Evolutionary conservation across 2,888 invertebrate genomes (phyloP).

Genomic region (Drosophila aldrichi): DNA sequence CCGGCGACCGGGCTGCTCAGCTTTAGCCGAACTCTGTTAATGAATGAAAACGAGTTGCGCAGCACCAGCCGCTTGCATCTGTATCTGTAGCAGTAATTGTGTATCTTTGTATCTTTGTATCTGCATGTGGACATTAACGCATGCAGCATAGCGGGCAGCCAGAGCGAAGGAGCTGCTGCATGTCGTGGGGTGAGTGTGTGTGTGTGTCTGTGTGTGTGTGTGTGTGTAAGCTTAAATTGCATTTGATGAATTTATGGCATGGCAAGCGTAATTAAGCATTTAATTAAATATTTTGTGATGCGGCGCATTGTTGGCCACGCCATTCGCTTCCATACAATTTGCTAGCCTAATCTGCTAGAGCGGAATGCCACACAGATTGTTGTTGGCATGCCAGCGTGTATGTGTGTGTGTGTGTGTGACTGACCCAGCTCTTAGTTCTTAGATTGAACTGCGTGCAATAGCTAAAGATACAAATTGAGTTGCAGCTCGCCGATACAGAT

Average conservation of each 20-base stretch:
- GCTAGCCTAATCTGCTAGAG: conserved; percentile 70
- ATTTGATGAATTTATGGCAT: conserved; percentile 84
- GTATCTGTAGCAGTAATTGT: conserved; percentile 22
- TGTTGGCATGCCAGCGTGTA: conserved; percentile 13
- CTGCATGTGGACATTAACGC: conserved; percentile 47
- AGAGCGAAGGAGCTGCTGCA: not conserved
- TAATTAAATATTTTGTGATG: conserved; percentile 83
- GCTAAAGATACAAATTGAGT: conserved; percentile 33
- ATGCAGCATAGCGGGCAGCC: conserved; percentile 7
- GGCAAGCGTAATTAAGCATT: conserved; percentile 84
- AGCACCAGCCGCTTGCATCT: conserved; percentile 34
- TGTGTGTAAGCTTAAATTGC: conserved; percentile 76
- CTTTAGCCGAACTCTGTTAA: conserved; percentile 67
- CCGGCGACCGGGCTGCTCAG: conserved; percentile 53
- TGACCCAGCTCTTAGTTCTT: not conserved
- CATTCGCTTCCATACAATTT: conserved; percentile 23
- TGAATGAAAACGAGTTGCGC: conserved; percentile 55
- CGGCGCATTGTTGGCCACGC: conserved; percentile 56
- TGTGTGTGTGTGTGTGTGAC: not conserved
- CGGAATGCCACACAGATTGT: conserved; percentile 78
- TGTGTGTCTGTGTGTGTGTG: conserved; percentile 33
- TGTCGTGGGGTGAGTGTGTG: no score
- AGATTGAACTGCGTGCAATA: conserved; percentile 13
- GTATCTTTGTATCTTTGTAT: conserved; percentile 26
- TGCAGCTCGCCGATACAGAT: conserved; percentile 3